These are phyloP conservation scores for Taenaris catops DNA, from an alignment of 2,888 invertebrate genomes.

Conservation along the genomic window DNA sequence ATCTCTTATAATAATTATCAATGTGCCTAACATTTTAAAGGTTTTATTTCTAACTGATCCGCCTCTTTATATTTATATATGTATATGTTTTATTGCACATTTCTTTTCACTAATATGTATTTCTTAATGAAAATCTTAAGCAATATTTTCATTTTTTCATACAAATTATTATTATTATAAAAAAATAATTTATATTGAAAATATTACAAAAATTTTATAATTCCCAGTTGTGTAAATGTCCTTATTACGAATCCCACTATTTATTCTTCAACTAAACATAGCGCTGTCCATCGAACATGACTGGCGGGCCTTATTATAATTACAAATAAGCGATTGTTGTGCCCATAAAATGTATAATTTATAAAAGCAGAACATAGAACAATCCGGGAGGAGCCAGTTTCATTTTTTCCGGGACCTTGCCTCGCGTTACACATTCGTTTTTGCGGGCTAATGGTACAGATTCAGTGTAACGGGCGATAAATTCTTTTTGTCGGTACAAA, in stretches of 20 bases:
- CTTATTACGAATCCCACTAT: slow-evolving; percentile 32
- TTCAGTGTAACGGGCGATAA: slow-evolving; percentile 39
- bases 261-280: slow-evolving; percentile 31
- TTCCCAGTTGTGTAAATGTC: slow-evolving; percentile 15
- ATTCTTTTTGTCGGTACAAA: slow-evolving; percentile 30
- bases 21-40: too few species aligned
- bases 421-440: slow-evolving; percentile 53
- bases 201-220: slow-evolving; percentile 1
- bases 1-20: too few species aligned
- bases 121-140: too few species aligned
- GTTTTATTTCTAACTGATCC: too few species aligned
- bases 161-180: too few species aligned
- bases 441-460: slow-evolving; percentile 42
- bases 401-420: slow-evolving; percentile 41
- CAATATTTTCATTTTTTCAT: too few species aligned
- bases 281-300: slow-evolving; percentile 54
- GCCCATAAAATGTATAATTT: slow-evolving; percentile 71
- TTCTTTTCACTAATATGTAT: too few species aligned
- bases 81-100: too few species aligned
- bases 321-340: slow-evolving; percentile 75
- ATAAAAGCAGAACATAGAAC: slow-evolving; percentile 58
- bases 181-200: not conserved
- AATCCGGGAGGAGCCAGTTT: slow-evolving; percentile 41
- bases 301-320: slow-evolving; percentile 69
- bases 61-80: too few species aligned